Percentiles rank a stretch among this genome's conserved stretches.
These are phyloP conservation scores for Vanessa atalanta DNA, from an alignment of 1,140 invertebrate genomes.

Conservation along the genomic window DNA sequence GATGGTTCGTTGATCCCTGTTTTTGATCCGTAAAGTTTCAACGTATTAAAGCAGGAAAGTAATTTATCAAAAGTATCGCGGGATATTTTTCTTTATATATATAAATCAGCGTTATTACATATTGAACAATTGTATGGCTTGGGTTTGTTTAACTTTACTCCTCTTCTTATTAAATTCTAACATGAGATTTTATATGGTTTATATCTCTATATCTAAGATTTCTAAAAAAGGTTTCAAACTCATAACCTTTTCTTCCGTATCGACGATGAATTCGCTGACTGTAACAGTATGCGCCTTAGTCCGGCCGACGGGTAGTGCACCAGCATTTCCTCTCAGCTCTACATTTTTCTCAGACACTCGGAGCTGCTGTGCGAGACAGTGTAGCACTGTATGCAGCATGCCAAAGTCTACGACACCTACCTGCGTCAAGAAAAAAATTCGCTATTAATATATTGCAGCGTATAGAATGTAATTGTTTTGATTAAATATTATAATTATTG, in stretches of 20 bases:
- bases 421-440: slow-evolving; percentile 51
- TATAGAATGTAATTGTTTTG: too few species aligned
- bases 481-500: too few species aligned
- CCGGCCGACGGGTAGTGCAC: slow-evolving; percentile 43
- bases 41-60: background rate
- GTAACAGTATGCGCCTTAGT: slow-evolving; percentile 53
- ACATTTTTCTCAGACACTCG: slow-evolving; percentile 81
- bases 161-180: too few species aligned
- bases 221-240: too few species aligned
- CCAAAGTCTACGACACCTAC: slow-evolving; percentile 90
- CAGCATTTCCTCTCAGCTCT: slow-evolving; percentile 79
- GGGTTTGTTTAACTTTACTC: too few species aligned
- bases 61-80: too few species aligned
- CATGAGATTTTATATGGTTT: background rate
- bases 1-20: background rate
- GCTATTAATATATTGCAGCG: too few species aligned
- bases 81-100: too few species aligned
- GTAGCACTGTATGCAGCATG: slow-evolving; percentile 87
- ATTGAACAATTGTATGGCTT: too few species aligned
- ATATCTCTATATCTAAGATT: too few species aligned
- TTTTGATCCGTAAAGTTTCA: background rate
- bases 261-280: slow-evolving; percentile 61
- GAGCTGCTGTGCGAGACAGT: slow-evolving; percentile 85
- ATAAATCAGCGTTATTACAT: too few species aligned
- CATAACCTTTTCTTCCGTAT: slow-evolving; percentile 44